Conservation (phyloP, 1,140 invertebrate species). For the Pseudobourletiella spinata region DNA sequence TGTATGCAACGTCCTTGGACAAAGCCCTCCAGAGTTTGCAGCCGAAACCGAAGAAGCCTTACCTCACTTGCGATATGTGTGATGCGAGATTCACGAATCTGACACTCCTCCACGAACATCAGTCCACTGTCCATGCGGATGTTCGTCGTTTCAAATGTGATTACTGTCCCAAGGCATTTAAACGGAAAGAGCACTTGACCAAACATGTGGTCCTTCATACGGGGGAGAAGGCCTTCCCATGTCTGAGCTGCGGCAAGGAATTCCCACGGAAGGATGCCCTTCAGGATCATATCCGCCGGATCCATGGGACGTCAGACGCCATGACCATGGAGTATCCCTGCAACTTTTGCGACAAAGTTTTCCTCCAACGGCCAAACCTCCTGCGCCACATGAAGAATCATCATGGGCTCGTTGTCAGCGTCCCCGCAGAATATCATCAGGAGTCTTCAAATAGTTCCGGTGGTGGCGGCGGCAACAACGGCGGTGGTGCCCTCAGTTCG, state of each 20-base stretch:
- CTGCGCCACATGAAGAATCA: conserved; percentile 26
- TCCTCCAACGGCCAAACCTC: conserved; percentile 17
- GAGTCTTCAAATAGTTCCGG: no score
- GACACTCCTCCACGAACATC: conserved; percentile 25
- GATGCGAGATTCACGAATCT: conserved; percentile 18
- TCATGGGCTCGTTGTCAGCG: conserved; percentile 13
- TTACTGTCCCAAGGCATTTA: conserved; percentile 25
- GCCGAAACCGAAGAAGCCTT: conserved; percentile 33
- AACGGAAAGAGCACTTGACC: conserved; percentile 29
- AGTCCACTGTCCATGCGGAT: conserved; percentile 22
- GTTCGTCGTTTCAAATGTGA: conserved; percentile 29
- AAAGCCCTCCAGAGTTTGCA: conserved; percentile 29
- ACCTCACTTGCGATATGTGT: conserved; percentile 32
- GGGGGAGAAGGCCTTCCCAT: conserved; percentile 26
- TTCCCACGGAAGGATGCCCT: conserved; percentile 27
- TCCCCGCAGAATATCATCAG: not conserved
- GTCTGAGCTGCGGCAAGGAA: conserved; percentile 22
- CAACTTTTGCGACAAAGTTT: conserved; percentile 30
- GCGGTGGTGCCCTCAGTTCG: no score
- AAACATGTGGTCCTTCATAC: conserved; percentile 31
- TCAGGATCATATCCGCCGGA: conserved; percentile 29
- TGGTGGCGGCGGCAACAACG: no score
- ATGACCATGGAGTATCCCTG: conserved; percentile 16
- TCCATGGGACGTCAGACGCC: conserved; percentile 4
- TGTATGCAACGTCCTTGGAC: conserved; percentile 5